Percentiles rank a stretch among this genome's conserved stretches.
phyloP scores from a whole-genome alignment of 2,888 invertebrate species.

The Eumerus sabulonum region DNA sequence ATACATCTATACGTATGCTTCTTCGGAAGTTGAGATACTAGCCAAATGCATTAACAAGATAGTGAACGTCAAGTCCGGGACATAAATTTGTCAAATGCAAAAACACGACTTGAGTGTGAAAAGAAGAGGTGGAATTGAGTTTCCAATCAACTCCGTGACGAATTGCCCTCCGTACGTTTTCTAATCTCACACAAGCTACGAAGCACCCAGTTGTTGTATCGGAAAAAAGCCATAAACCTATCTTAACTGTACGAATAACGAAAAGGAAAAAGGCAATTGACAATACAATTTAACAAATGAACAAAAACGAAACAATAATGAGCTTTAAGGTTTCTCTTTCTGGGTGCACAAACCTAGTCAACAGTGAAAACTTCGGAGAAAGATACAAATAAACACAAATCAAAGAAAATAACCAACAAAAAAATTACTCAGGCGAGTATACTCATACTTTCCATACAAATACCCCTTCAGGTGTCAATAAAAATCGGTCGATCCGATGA shows the following conservation, averaged over 20 bases:
- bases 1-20: too few relatives aligned
- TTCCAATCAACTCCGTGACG: background rate
- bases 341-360: conserved; percentile 22
- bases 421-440: too few relatives aligned
- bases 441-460: conserved; percentile 57
- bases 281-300: conserved; percentile 32
- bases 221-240: conserved; percentile 10
- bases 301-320: conserved; percentile 27
- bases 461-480: conserved; percentile 48
- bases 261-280: conserved; percentile 30
- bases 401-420: too few relatives aligned
- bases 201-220: background rate
- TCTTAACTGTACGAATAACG: background rate
- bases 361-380: conserved; percentile 41
- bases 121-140: too few relatives aligned
- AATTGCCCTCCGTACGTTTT: conserved; percentile 7
- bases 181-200: conserved; percentile 19
- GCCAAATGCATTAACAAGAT: too few relatives aligned
- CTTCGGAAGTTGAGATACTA: too few relatives aligned
- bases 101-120: too few relatives aligned
- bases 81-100: too few relatives aligned
- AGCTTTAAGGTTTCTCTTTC: conserved; percentile 61
- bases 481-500: conserved; percentile 33
- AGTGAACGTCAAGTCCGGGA: too few relatives aligned
- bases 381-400: conserved; percentile 44